A percentile compares a stretch with the other conserved stretches of the same genome.
These are phyloP conservation scores for Aphelinus atriplicis DNA, from an alignment of 1,140 invertebrate genomes.

Conservation along the genomic window DNA sequence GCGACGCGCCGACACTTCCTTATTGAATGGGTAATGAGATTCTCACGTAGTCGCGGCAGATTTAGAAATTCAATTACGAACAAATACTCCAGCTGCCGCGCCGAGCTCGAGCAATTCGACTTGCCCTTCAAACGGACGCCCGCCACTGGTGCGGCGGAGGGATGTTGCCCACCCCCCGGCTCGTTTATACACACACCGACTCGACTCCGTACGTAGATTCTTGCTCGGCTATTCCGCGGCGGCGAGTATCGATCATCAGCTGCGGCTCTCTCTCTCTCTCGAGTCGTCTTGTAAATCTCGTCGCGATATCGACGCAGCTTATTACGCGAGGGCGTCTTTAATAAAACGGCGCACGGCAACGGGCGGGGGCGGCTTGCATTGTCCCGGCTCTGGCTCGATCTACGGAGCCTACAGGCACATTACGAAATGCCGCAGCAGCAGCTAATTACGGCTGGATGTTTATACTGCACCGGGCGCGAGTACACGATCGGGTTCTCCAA, in stretches of 20 bases:
- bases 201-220: neutral
- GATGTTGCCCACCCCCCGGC: too few species aligned
- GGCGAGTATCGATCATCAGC: neutral
- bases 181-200: neutral
- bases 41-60: neutral
- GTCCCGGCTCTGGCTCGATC: too few species aligned
- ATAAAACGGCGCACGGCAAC: slow-evolving; percentile 15
- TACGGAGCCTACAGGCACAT: too few species aligned
- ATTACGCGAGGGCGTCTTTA: neutral
- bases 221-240: neutral
- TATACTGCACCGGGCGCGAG: too few species aligned
- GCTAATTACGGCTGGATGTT: too few species aligned
- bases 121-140: neutral
- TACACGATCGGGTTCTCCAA: too few species aligned
- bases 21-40: slow-evolving; percentile 25
- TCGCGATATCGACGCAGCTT: too few species aligned
- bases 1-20: neutral
- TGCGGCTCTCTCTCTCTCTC: slow-evolving; percentile 3
- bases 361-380: too few species aligned
- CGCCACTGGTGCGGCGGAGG: too few species aligned
- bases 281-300: neutral
- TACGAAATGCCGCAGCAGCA: too few species aligned
- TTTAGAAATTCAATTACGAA: slow-evolving; percentile 20
- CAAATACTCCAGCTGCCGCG: neutral
- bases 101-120: slow-evolving; percentile 1